Evolutionary conservation across 2,113 vertebrate species (phyloP).

Genomic region (Sinosuthora webbiana): DNA sequence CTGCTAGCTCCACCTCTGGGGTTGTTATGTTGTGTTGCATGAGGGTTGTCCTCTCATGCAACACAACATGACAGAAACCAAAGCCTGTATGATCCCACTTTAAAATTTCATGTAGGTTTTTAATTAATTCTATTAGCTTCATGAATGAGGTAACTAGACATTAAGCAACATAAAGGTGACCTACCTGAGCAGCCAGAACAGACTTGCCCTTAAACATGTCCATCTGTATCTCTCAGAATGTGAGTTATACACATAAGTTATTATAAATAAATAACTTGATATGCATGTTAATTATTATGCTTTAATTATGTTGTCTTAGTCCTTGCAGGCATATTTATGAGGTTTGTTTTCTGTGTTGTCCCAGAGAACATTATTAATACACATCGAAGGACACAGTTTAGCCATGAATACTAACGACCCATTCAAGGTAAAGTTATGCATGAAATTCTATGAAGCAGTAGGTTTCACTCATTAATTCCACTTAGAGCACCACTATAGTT

Average conservation of each 20-base stretch:
- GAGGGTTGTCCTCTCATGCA: not conserved
- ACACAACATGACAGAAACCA: not conserved
- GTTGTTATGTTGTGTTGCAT: not conserved
- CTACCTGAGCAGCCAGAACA: not conserved
- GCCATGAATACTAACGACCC: constrained; percentile 65
- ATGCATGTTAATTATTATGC: constrained; percentile 62
- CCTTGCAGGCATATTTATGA: constrained; percentile 67
- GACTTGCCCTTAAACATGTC: not conserved
- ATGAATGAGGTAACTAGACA: not conserved
- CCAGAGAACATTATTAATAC: constrained; percentile 65
- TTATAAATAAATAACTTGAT: constrained; percentile 39
- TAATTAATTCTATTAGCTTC: not conserved
- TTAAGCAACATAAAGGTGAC: not conserved
- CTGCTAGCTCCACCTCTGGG: not conserved
- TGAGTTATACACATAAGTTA: constrained; percentile 18
- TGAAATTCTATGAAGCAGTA: constrained; percentile 58
- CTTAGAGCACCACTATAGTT: constrained; percentile 20
- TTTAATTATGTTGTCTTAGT: constrained; percentile 69
- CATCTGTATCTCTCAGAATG: constrained; percentile 13
- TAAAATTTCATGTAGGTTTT: not conserved
- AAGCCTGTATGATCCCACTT: not conserved
- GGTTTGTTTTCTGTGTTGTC: constrained; percentile 54
- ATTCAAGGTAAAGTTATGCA: constrained; percentile 43
- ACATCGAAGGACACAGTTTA: constrained; percentile 39
- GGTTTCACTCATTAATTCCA: constrained; percentile 60